phyloP scores from a whole-genome alignment of 1,140 invertebrate species.

The Diprion similis region DNA sequence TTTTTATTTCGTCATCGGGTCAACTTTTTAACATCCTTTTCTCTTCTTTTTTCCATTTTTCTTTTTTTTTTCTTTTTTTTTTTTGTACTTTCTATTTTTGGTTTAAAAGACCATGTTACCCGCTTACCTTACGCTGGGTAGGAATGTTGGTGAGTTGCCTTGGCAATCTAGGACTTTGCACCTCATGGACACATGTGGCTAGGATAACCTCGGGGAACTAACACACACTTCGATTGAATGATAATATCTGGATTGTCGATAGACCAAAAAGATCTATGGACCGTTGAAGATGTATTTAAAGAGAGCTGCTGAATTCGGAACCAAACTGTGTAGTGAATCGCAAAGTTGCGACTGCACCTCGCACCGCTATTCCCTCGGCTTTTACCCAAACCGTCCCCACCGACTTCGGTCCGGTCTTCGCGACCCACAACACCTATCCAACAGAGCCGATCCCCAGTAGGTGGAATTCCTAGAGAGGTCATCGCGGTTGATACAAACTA shows the following conservation, averaged over 20 bases:
- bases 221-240: constrained; percentile 23
- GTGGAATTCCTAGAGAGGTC: background rate
- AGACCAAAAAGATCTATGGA: background rate
- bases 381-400: background rate
- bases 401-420: background rate
- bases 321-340: background rate
- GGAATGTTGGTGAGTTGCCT: constrained; percentile 57
- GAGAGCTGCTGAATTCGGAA: background rate
- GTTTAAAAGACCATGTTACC: background rate
- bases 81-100: background rate
- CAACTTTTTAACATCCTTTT: background rate
- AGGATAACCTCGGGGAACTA: constrained; percentile 20
- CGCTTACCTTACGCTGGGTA: constrained; percentile 54
- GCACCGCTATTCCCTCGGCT: background rate
- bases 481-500: background rate
- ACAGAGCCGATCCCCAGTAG: background rate
- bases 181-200: constrained; percentile 59
- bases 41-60: background rate
- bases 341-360: background rate
- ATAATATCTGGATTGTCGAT: background rate
- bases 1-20: background rate
- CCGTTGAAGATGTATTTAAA: too few species aligned
- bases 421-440: background rate
- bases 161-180: constrained; percentile 58
- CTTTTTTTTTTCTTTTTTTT: constrained; percentile 12